Conservation (phyloP, 2,113 vertebrate species). For the Hemibagrus wyckioides region DNA sequence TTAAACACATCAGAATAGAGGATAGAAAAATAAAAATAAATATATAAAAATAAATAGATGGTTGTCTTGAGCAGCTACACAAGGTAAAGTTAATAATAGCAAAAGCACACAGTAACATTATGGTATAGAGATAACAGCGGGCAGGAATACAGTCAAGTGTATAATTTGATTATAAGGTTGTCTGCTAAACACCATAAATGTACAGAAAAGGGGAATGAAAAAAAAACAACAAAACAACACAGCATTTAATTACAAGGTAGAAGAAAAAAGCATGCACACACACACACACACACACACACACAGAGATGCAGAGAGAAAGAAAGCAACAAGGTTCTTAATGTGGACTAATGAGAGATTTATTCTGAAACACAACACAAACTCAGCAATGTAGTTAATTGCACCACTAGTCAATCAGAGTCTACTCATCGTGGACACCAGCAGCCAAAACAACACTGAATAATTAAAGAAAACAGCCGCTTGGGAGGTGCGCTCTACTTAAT, state of each 20-base stretch:
- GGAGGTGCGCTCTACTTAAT: conserved; percentile 36
- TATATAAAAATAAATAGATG: not conserved
- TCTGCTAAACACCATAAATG: not conserved
- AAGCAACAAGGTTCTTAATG: conserved; percentile 26
- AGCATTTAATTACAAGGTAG: conserved; percentile 7
- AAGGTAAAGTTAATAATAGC: not conserved
- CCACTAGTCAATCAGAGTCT: conserved; percentile 45
- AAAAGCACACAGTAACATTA: not conserved
- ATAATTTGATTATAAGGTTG: not conserved
- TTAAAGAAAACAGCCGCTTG: conserved; percentile 31
- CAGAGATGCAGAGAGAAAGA: conserved; percentile 6
- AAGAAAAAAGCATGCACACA: conserved; percentile 2
- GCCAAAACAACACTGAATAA: conserved; percentile 49
- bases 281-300: conserved; percentile 11
- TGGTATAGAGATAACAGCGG: not conserved
- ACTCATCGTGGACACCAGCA: conserved; percentile 19
- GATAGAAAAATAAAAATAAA: too few relatives aligned
- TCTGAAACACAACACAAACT: conserved; percentile 19
- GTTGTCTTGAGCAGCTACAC: not conserved
- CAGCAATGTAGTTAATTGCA: conserved; percentile 29
- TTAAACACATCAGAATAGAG: not conserved
- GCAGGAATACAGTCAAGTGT: not conserved
- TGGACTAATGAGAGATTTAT: conserved; percentile 32
- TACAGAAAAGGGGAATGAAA: not conserved
- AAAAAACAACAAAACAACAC: not conserved